A percentile compares a stretch with the other conserved stretches of the same genome.
Conservation (phyloP, 2,113 vertebrate species). For the Paedocypris sp. region DNA sequence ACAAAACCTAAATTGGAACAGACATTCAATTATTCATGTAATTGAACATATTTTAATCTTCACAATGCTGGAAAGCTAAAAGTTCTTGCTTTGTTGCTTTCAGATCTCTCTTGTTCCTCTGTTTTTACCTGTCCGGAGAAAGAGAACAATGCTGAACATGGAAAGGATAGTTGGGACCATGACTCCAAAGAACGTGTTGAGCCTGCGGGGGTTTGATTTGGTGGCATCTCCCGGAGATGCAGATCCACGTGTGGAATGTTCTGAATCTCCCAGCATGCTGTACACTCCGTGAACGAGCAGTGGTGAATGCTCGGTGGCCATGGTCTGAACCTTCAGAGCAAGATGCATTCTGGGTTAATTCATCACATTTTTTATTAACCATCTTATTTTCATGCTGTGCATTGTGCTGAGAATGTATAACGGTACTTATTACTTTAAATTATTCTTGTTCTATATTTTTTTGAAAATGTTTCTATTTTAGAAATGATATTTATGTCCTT, state of each 20-base stretch:
- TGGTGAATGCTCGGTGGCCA: slow-evolving; percentile 75
- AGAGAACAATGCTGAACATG: slow-evolving; percentile 87
- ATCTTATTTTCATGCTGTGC: too few species aligned
- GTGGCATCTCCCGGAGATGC: slow-evolving; percentile 27
- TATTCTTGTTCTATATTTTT: too few species aligned
- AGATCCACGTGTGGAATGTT: slow-evolving; percentile 12
- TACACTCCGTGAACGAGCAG: slow-evolving; percentile 68
- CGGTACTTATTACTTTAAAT: too few species aligned
- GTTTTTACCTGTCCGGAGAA: slow-evolving; percentile 71
- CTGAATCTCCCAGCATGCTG: slow-evolving; percentile 34
- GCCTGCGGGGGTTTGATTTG: slow-evolving; percentile 52
- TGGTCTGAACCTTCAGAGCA: slow-evolving; percentile 36
- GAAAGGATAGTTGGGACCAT: slow-evolving; percentile 83
- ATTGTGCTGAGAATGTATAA: too few species aligned
- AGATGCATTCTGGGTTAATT: neutral
- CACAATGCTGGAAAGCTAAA: neutral
- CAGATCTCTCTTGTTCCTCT: neutral
- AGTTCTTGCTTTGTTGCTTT: too few species aligned
- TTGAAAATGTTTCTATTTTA: too few species aligned
- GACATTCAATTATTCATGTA: too few species aligned
- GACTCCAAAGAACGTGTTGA: slow-evolving; percentile 83
- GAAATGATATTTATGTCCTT: too few species aligned
- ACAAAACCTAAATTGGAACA: slow-evolving; percentile 68
- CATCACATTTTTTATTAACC: too few species aligned
- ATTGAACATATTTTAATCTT: too few species aligned